Base-by-base conservation (phyloP, 2,113 vertebrate genomes). In the Pteruthius melanotis region DNA sequence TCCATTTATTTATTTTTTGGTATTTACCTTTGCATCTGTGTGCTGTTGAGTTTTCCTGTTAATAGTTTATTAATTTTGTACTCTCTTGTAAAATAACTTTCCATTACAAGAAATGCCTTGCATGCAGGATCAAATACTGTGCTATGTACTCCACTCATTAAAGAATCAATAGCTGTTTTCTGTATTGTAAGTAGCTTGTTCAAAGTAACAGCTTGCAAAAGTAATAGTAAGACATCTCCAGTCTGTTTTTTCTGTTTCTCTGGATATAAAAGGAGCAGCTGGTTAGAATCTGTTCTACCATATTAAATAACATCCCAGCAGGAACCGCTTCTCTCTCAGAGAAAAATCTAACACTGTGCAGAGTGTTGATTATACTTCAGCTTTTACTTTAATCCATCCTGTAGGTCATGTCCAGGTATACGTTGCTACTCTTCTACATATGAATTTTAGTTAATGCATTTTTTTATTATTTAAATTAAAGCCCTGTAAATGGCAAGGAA, bases 121-220 rank as follows among this genome's bases (percentile, higher is more conserved):
- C 56, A 44, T 86, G 26, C n/a, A 52, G 69, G 82, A 88, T 87
- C 71, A 89, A 88, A 74, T 81, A 39, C 21, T 77, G 35, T 78
- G 49, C 71, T 90, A 39, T 71, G 47, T 39, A 45, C 66, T 76
- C 47, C 57, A 30, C 42, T 86, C 60, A 83, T 95, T 93, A 93
- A 95, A 82, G 83, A 90, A 92, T 72, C 70, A 83, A 24, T 79
- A 86, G 17, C 40, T 54, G 20, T 56, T 76, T 89, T 95, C 88
- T 87, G 12, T 90, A 69, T 71, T 89, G 42, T 81, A 94, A 93
- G 66, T 49, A 91, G 61, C 69, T 89, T 61, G 59, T 90, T 96
- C 92, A 87, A 89, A 96, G 90, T 50, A 82, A 50, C 45, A 95
- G 71, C 90, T 95, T 94, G 50, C 64, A 83, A 49, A 83, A 95